These are phyloP conservation scores for Pyrrhia umbra DNA, from an alignment of 2,888 invertebrate species.

Conservation along the genomic window DNA sequence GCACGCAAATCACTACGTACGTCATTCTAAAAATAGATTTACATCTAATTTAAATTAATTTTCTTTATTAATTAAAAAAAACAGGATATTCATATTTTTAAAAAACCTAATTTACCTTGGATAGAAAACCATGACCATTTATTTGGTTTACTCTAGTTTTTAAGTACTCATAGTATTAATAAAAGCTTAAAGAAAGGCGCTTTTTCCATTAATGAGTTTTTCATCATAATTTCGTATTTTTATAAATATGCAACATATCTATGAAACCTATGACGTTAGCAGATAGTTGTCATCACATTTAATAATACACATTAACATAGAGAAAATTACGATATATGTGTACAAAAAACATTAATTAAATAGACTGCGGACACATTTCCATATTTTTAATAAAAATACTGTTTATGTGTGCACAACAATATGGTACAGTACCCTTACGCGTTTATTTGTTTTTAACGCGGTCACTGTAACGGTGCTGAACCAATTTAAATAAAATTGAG, in stretches of 20 bases:
- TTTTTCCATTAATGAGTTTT: slow-evolving; percentile 25
- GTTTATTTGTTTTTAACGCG: no score
- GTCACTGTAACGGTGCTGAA: no score
- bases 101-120: neutral
- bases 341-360: neutral
- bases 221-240: slow-evolving; percentile 8
- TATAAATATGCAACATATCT: slow-evolving; percentile 10
- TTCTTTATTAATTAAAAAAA: neutral
- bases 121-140: neutral
- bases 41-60: slow-evolving; percentile 9
- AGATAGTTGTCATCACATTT: slow-evolving; percentile 6
- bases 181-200: slow-evolving; percentile 14
- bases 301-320: slow-evolving; percentile 18
- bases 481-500: no score
- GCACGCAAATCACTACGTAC: slow-evolving; percentile 44
- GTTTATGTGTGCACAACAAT: no score
- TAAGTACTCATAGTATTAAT: neutral
- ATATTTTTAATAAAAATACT: no score
- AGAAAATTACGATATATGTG: slow-evolving; percentile 10
- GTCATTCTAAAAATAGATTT: slow-evolving; percentile 16
- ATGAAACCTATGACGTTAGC: slow-evolving; percentile 14
- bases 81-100: no score
- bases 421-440: no score
- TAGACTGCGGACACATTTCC: neutral
- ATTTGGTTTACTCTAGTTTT: neutral